Conservation (phyloP, 2,888 invertebrate species). For the Thera obeliscata region DNA sequence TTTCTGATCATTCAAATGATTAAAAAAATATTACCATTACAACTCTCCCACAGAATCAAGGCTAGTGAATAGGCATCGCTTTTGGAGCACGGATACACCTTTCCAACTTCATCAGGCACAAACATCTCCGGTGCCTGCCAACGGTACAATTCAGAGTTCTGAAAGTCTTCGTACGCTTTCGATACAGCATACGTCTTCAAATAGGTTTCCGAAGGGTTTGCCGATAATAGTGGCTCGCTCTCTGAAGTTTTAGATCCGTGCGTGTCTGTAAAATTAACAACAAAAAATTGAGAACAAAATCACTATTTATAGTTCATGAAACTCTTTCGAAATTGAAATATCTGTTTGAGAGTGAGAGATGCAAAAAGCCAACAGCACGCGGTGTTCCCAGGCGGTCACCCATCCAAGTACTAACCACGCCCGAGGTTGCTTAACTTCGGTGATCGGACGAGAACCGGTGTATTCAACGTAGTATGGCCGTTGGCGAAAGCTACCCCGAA, state of each 20-base stretch:
- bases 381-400: constrained; percentile 75
- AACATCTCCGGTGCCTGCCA: constrained; percentile 81
- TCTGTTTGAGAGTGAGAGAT: not conserved
- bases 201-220: constrained; percentile 66
- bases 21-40: constrained; percentile 64
- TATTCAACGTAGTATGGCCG: constrained; percentile 62
- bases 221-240: constrained; percentile 66
- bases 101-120: constrained; percentile 59
- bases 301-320: too few relatives aligned
- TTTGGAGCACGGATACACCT: constrained; percentile 67
- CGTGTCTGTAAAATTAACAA: constrained; percentile 53
- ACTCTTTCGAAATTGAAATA: too few relatives aligned
- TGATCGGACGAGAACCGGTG: constrained; percentile 77
- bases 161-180: constrained; percentile 58
- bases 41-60: constrained; percentile 75
- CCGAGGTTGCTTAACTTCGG: constrained; percentile 79
- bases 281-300: constrained; percentile 47
- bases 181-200: constrained; percentile 54
- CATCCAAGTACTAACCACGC: constrained; percentile 81
- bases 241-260: constrained; percentile 53
- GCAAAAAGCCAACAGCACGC: constrained; percentile 46
- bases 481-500: constrained; percentile 46
- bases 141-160: constrained; percentile 57
- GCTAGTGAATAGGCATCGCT: constrained; percentile 76
- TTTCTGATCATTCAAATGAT: not conserved